phyloP scores from a whole-genome alignment of 2,797 vertebrate genomes.

The Centropyge bicolor region DNA sequence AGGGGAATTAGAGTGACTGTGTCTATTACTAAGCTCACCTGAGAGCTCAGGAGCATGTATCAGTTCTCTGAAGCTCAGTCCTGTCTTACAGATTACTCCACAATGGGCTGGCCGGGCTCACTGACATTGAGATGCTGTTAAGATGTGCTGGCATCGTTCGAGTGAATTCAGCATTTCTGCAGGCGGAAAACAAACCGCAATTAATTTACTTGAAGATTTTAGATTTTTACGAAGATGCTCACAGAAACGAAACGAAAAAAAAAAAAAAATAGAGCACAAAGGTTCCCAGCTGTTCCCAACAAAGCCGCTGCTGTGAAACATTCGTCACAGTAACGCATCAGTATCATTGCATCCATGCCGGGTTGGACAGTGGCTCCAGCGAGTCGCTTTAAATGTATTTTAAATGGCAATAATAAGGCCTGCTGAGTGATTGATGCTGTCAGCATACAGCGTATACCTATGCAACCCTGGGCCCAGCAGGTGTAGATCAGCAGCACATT shows the following conservation, averaged over 20 bases:
- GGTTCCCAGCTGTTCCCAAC: constrained; percentile 44
- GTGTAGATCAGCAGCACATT: constrained; percentile 85
- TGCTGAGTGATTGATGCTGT: constrained; percentile 87
- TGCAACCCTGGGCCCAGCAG: constrained; percentile 82
- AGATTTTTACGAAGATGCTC: background rate
- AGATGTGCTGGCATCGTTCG: constrained; percentile 18
- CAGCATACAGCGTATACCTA: constrained; percentile 79
- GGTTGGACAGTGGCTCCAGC: constrained; percentile 61
- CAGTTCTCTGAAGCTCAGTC: constrained; percentile 54
- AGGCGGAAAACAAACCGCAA: constrained; percentile 15
- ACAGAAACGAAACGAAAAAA: constrained; percentile 17
- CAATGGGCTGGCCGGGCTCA: constrained; percentile 28
- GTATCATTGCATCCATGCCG: constrained; percentile 48
- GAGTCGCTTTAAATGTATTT: constrained; percentile 83
- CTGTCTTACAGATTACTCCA: constrained; percentile 52
- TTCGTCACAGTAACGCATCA: constrained; percentile 53
- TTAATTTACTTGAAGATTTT: constrained; percentile 1
- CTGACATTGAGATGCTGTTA: constrained; percentile 47
- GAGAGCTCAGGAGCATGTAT: constrained; percentile 68
- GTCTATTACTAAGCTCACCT: constrained; percentile 84
- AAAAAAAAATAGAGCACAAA: constrained; percentile 5
- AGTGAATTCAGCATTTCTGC: constrained; percentile 9
- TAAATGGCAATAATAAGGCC: constrained; percentile 85
- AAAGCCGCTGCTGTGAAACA: constrained; percentile 39
- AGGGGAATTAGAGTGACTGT: constrained; percentile 82